Conservation (phyloP, 30 jellyfish, hydroid and myxozoan genomes). For the Cassiopea xamachana region DNA sequence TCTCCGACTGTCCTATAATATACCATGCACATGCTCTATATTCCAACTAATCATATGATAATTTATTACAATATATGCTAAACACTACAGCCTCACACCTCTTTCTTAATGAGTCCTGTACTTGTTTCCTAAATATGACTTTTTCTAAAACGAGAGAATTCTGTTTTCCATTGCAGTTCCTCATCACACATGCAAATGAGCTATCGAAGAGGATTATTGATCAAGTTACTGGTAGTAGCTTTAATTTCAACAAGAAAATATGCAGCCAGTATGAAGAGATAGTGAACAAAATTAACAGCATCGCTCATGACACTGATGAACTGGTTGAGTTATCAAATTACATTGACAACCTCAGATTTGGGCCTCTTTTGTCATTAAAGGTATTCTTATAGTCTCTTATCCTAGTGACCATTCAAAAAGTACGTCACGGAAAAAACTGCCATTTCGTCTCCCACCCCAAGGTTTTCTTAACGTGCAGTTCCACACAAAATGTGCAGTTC, state of each 20-base stretch:
- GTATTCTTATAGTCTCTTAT: background rate
- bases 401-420: background rate
- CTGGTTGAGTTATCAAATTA: conserved; percentile 61
- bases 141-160: too few relatives aligned
- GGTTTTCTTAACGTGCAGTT: too few relatives aligned
- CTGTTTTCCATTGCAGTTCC: conserved; percentile 39
- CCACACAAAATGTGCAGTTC: too few relatives aligned
- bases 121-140: too few relatives aligned
- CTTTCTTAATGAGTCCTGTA: too few relatives aligned
- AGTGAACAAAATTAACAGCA: conserved; percentile 57
- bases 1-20: too few relatives aligned
- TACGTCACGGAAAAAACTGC: too few relatives aligned
- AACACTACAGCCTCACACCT: too few relatives aligned
- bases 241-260: conserved; percentile 42
- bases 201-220: conserved; percentile 37
- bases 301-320: conserved; percentile 66
- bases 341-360: conserved; percentile 75
- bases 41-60: too few relatives aligned
- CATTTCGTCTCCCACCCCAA: too few relatives aligned
- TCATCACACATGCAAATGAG: conserved; percentile 55
- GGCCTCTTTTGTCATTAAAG: conserved; percentile 70
- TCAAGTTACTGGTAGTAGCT: conserved; percentile 40
- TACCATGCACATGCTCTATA: too few relatives aligned
- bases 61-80: too few relatives aligned
- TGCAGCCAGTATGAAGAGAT: conserved; percentile 72